phyloP scores from a whole-genome alignment of 2,797 vertebrate species.

The Psittacula derbiana region DNA sequence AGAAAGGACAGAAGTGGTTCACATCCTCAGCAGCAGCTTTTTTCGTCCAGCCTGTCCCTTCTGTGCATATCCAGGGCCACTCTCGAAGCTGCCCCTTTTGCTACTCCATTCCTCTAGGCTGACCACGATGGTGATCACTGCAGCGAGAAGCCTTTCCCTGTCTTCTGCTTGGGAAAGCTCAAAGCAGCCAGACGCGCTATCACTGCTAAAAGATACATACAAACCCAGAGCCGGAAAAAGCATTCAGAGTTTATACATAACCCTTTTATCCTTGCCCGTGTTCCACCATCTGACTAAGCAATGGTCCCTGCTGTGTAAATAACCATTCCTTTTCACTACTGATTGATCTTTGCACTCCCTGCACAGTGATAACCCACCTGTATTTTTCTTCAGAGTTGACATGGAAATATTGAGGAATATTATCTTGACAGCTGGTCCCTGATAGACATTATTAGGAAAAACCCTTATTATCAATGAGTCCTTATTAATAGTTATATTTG shows the following conservation, averaged over 20 bases:
- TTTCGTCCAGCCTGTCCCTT: not conserved
- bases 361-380: not conserved
- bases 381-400: not conserved
- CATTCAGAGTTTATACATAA: not conserved
- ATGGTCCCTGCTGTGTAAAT: not conserved
- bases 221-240: not conserved
- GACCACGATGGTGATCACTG: accelerated
- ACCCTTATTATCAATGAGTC: not conserved
- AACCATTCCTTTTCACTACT: not conserved
- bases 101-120: not conserved
- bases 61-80: no score
- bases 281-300: not conserved
- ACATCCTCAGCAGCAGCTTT: not conserved
- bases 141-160: not conserved
- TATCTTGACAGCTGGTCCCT: not conserved
- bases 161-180: not conserved
- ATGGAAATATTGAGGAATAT: not conserved
- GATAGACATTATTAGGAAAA: not conserved
- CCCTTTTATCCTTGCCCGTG: not conserved
- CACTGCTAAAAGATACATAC: accelerated
- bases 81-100: not conserved
- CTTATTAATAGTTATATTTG: not conserved
- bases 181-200: not conserved
- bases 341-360: not conserved
- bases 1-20: not conserved